These are phyloP conservation scores for Bergia puertoricense DNA, from an alignment of 92 coral and sea anemone genomes.

Conservation along the genomic window DNA sequence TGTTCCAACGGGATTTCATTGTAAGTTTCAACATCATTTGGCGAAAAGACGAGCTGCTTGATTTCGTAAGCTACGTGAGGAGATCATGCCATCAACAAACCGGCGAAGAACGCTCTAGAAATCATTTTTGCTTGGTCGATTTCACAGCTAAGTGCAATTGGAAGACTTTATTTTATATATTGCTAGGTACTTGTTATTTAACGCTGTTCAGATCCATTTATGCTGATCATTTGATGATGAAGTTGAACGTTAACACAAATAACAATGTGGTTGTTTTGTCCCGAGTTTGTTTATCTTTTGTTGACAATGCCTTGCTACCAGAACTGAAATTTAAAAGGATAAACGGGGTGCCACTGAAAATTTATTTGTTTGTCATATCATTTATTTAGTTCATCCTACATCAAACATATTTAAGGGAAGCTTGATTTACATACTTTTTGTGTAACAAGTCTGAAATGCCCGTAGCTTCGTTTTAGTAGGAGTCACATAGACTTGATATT, in stretches of 20 bases:
- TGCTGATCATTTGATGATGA: not conserved
- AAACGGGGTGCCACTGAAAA: not conserved
- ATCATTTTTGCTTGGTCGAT: not conserved
- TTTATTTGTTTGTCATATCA: not conserved
- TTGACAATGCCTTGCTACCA: constrained; percentile 10
- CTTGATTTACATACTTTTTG: not conserved
- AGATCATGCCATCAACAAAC: not conserved
- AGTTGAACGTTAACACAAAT: not conserved
- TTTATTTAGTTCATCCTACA: not conserved
- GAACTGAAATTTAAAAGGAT: not conserved
- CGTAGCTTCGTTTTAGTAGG: not conserved
- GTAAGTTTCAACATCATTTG: not conserved
- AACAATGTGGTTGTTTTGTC: not conserved
- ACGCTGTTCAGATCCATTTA: not conserved
- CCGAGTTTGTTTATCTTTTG: constrained; percentile 31
- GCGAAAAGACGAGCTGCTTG: not conserved
- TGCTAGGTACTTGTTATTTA: not conserved
- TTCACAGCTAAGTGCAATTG: not conserved
- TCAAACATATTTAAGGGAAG: not conserved
- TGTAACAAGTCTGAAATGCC: not conserved
- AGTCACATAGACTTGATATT: not conserved
- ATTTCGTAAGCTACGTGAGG: not conserved
- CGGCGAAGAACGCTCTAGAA: constrained; percentile 22
- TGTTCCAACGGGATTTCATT: not conserved
- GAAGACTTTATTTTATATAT: not conserved